Conservation (phyloP, 2,888 invertebrate genomes). For the Cybosia mesomella region DNA sequence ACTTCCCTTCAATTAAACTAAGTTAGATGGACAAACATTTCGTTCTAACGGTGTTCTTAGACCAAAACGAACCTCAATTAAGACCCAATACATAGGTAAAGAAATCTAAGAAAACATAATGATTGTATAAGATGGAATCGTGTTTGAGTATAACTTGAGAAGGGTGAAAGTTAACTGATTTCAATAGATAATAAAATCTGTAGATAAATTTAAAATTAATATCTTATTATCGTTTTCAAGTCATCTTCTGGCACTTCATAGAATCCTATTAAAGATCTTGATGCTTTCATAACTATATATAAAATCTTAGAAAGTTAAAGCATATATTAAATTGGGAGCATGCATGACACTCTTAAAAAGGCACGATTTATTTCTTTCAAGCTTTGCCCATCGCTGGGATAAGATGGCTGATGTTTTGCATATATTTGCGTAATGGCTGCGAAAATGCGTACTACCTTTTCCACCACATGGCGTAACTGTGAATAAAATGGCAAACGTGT, state of each 20-base stretch:
- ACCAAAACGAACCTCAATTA: too few species aligned
- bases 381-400: background rate
- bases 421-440: slow-evolving; percentile 37
- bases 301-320: background rate
- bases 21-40: too few species aligned
- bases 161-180: too few species aligned
- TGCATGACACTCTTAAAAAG: slow-evolving; percentile 12
- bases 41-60: too few species aligned
- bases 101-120: too few species aligned
- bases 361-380: background rate
- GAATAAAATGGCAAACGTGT: slow-evolving; percentile 58
- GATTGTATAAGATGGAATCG: too few species aligned
- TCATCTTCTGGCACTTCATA: background rate
- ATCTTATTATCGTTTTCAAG: background rate
- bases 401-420: background rate
- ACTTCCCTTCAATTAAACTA: too few species aligned
- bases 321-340: slow-evolving; percentile 5
- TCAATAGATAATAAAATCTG: too few species aligned
- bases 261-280: background rate
- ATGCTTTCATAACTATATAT: background rate
- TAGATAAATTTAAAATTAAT: too few species aligned
- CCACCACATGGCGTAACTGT: slow-evolving; percentile 63
- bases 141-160: too few species aligned
- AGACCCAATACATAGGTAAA: too few species aligned
- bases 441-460: slow-evolving; percentile 53